These are phyloP conservation scores for Brachionus calyciflorus DNA, from an alignment of 1,140 invertebrate genomes.

Conservation along the genomic window DNA sequence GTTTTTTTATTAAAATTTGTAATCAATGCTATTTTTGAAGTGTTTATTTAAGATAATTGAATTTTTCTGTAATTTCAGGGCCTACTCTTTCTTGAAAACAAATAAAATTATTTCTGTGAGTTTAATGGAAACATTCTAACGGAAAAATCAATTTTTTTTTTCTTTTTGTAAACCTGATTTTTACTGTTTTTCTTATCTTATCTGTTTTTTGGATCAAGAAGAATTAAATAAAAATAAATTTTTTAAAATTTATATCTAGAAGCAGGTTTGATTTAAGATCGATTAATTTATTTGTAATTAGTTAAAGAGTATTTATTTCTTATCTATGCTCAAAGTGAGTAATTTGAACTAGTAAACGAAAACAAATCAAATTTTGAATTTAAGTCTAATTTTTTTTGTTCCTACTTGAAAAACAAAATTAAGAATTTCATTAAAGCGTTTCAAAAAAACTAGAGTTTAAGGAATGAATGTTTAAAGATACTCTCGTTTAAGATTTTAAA, in stretches of 20 bases:
- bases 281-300: no score
- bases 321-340: background rate
- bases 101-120: slow-evolving; percentile 22
- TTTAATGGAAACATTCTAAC: no score
- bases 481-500: background rate
- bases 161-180: no score
- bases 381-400: no score
- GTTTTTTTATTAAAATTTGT: background rate
- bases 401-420: background rate
- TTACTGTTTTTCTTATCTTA: no score
- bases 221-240: background rate
- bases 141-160: no score
- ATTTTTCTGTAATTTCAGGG: background rate
- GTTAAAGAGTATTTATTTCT: background rate
- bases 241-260: background rate
- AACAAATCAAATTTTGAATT: no score
- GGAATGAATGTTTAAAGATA: slow-evolving; percentile 8
- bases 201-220: no score
- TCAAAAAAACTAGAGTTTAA: background rate
- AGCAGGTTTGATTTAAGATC: slow-evolving; percentile 13
- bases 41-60: slow-evolving; percentile 36
- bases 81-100: background rate
- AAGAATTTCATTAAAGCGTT: slow-evolving; percentile 27
- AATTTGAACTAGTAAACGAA: slow-evolving; percentile 10
- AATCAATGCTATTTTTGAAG: slow-evolving; percentile 6